Base-by-base conservation (phyloP, 2,797 vertebrate species). In the Pogonophryne albipinna region DNA sequence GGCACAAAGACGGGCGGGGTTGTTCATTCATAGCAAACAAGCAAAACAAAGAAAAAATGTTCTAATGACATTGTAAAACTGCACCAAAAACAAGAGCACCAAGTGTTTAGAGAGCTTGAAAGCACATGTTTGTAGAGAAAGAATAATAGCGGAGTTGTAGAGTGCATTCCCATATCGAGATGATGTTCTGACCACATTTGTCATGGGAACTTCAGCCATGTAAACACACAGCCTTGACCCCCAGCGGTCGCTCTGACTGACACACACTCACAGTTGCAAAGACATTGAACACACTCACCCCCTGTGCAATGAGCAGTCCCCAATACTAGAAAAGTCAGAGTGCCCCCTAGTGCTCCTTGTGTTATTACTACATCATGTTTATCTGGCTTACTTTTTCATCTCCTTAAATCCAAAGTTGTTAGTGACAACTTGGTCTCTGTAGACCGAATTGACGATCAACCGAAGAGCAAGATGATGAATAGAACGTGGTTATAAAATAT, bases 191-290 rank as follows among this genome's bases (percentile, higher is more conserved):
- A 92, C 95, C 94, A 93, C 88, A 92, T 96, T 96, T 95, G 95
- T 96, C 96, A 97, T 96, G 96, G 95, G 96, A 97, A 96, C 95
- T 95, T 95, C 95, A 91, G 94, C 85, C 92, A 86, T 94, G 93
- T 94, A 95, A 96, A 95, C 93, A 91, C 80, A 86, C 76, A 84
- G 72, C 76, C 80, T 82, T 50, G 73, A 89, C 86, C 80, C 87
- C 82, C 70, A 78, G 80, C 71, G 41, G 83, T 84, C 44, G 34
- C 57, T 64, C 62, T 59, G 64, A 80, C 68, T 69, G 38, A 72
- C 82, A 78, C 61, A 80, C 57, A 71, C 71, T 64, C 62, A 38
- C 56, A 44, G 20, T 17, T 63, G 69, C 55, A 58, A 49, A 71
- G 27, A 71, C 70, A 53, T 15, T 42, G 57, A 85, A 69, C 72